Evolutionary conservation across 2,797 vertebrate genomes (phyloP).

Genomic region (Okamejei kenojei): DNA sequence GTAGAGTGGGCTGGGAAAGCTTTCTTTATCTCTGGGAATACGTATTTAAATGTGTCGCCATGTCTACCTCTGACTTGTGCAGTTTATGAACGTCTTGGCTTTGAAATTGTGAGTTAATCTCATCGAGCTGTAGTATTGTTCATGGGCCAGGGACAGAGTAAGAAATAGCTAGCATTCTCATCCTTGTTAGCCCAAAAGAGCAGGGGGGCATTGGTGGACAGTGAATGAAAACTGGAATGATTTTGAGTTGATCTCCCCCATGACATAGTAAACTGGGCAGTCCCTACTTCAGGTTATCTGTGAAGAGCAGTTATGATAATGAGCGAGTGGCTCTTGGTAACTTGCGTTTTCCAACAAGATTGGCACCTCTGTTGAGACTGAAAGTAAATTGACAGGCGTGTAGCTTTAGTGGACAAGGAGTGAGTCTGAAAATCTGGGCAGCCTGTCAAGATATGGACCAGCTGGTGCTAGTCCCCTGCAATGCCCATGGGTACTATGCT

Average conservation of each 20-base stretch:
- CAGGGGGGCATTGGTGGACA: neutral
- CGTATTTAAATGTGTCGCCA: neutral
- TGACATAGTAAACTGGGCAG: neutral
- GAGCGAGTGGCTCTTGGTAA: neutral
- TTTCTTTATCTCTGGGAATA: neutral
- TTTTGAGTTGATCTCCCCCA: neutral
- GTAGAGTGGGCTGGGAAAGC: too few species aligned
- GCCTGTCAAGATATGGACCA: neutral
- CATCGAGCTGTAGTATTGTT: neutral
- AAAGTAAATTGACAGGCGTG: neutral
- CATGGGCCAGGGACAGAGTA: neutral
- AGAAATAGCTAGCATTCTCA: neutral
- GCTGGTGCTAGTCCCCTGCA: neutral
- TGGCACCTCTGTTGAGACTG: neutral
- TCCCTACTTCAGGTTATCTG: neutral
- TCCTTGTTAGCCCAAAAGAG: neutral
- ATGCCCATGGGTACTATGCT: too few species aligned
- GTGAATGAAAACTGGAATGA: neutral
- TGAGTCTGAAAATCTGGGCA: neutral
- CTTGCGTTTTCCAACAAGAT: neutral
- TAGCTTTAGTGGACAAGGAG: neutral
- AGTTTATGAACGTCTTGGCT: neutral
- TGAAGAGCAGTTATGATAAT: neutral
- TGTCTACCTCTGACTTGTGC: neutral
- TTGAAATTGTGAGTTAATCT: neutral